Percentiles rank a stretch among this genome's conserved stretches.
Conservation (phyloP, 2,888 invertebrate species). For the Ceraclea dissimilis region DNA sequence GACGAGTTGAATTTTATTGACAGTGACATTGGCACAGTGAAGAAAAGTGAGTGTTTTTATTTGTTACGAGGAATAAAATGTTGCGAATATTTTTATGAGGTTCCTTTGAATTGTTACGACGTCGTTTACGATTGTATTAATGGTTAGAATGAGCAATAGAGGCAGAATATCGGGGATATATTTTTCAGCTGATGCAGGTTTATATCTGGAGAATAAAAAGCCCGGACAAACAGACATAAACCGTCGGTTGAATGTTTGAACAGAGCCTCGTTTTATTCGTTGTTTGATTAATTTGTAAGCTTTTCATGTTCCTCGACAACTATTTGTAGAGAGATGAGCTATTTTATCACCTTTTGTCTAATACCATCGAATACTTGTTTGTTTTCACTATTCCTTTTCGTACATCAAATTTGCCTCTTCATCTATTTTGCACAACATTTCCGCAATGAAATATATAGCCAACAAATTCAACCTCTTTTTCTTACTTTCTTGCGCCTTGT, state of each 20-base stretch:
- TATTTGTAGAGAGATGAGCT: too few relatives aligned
- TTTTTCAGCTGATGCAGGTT: constrained; percentile 15
- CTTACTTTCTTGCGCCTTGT: too few relatives aligned
- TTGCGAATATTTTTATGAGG: neutral
- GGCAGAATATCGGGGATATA: constrained; percentile 2
- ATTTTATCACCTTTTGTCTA: too few relatives aligned
- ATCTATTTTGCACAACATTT: too few relatives aligned
- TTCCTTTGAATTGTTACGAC: constrained; percentile 4
- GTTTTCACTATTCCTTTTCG: too few relatives aligned
- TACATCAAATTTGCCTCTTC: too few relatives aligned
- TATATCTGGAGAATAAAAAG: constrained; percentile 6
- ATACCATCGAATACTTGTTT: too few relatives aligned
- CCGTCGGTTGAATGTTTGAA: constrained; percentile 1
- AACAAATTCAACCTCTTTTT: too few relatives aligned
- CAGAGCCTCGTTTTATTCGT: neutral
- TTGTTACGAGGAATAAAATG: neutral
- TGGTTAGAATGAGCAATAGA: neutral
- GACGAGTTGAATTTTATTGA: neutral
- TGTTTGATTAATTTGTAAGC: constrained; percentile 1
- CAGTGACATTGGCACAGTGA: constrained; percentile 1
- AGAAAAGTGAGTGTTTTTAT: neutral
- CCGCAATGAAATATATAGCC: too few relatives aligned
- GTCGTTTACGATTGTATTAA: constrained; percentile 1
- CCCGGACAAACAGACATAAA: constrained; percentile 9
- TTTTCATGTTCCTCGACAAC: too few relatives aligned